Evolutionary conservation across 2,113 vertebrate species (phyloP).

Genomic region (Tapirus terrestris): DNA sequence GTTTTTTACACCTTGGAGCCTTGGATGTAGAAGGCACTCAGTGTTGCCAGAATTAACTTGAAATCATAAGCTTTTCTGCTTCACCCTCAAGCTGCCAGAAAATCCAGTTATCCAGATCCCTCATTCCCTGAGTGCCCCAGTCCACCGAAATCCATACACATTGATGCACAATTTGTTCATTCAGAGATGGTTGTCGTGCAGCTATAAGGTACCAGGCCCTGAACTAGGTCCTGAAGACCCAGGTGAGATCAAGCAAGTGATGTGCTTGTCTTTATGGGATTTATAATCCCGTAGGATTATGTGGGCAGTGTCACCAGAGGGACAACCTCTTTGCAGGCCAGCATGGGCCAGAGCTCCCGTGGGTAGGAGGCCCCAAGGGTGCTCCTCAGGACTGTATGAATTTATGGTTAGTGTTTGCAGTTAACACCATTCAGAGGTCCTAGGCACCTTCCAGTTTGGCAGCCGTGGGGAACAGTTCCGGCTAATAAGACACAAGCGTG

Average conservation of each 20-base stretch:
- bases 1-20: neutral
- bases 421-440: neutral
- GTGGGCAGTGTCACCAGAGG: neutral
- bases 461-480: neutral
- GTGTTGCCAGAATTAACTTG: constrained; percentile 55
- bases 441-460: neutral
- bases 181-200: neutral
- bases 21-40: neutral
- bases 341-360: neutral
- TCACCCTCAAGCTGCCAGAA: constrained; percentile 23
- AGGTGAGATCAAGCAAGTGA: neutral
- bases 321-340: neutral
- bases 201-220: neutral
- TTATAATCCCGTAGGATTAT: neutral
- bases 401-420: neutral
- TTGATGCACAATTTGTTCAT: neutral
- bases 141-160: neutral
- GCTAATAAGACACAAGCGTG: neutral
- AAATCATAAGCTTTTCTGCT: constrained; percentile 49
- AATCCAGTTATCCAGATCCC: constrained; percentile 45
- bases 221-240: neutral
- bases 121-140: neutral
- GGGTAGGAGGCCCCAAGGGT: neutral
- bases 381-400: neutral
- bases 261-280: neutral